A percentile compares a stretch with the other conserved stretches of the same genome.
These are phyloP conservation scores for Prorops nasuta DNA, from an alignment of 1,140 invertebrate species.

Conservation along the genomic window DNA sequence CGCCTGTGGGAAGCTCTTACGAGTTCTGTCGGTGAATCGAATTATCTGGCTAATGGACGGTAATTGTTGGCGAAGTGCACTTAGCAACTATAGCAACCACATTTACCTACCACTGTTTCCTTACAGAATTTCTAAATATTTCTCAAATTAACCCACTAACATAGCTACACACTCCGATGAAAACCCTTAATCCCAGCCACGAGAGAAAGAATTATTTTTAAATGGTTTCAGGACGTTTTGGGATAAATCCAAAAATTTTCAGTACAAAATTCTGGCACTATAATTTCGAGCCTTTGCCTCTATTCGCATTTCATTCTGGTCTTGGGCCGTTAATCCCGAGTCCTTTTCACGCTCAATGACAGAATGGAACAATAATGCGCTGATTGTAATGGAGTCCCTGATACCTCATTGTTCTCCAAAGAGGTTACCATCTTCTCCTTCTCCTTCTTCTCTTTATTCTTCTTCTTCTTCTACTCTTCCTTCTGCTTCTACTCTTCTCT, in stretches of 20 bases:
- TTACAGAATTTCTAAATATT: constrained; percentile 14
- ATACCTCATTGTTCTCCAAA: constrained; percentile 26
- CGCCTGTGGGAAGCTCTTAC: constrained; percentile 6
- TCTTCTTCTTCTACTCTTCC: background rate
- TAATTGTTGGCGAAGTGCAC: constrained; percentile 35
- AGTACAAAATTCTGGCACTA: background rate
- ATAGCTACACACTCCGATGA: no score
- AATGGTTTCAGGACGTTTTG: background rate
- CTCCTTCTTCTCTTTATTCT: background rate
- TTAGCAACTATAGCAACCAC: constrained; percentile 24
- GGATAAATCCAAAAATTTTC: constrained; percentile 4
- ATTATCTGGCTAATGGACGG: constrained; percentile 35
- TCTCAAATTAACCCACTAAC: background rate
- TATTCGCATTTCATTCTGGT: constrained; percentile 14
- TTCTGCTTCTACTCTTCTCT: background rate
- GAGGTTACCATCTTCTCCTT: constrained; percentile 17
- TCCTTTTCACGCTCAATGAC: constrained; percentile 21
- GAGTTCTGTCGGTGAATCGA: constrained; percentile 20
- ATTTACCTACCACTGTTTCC: constrained; percentile 14
- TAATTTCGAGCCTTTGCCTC: constrained; percentile 8
- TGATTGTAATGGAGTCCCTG: constrained; percentile 30
- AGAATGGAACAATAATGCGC: constrained; percentile 30
- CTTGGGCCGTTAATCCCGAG: constrained; percentile 22
- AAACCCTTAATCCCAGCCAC: no score
- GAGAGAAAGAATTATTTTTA: no score